Evolutionary conservation across 2,113 vertebrate species (phyloP).

Genomic region (Penelope pileata): DNA sequence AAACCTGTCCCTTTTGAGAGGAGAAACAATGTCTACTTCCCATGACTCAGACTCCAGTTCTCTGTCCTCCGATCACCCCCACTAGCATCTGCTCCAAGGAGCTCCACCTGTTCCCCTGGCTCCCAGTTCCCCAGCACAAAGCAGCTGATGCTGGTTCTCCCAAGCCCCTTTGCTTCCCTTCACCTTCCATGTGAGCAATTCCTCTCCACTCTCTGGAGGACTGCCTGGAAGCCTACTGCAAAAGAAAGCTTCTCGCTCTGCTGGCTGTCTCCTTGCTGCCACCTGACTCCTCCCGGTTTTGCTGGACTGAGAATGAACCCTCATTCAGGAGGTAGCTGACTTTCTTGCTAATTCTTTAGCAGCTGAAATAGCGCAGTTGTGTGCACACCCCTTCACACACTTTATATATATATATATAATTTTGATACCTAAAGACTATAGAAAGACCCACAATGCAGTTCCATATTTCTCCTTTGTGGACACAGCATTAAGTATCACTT

Average conservation of each 20-base stretch:
- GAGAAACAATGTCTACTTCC: conserved; percentile 23
- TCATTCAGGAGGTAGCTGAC: background rate
- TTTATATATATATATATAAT: background rate
- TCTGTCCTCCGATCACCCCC: background rate
- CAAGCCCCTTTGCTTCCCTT: background rate
- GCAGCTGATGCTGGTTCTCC: background rate
- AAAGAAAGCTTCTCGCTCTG: background rate
- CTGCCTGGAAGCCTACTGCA: background rate
- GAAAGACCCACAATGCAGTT: background rate
- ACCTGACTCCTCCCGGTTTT: background rate
- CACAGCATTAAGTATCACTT: background rate
- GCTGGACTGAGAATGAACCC: background rate
- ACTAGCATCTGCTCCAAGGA: background rate
- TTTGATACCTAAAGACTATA: background rate
- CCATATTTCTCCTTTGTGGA: background rate
- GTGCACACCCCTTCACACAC: background rate
- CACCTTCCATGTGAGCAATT: background rate
- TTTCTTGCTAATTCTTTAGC: background rate
- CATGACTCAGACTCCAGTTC: background rate
- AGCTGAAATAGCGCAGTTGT: background rate
- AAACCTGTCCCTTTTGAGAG: conserved; percentile 15
- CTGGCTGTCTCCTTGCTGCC: background rate
- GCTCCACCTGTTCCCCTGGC: conserved; percentile 7
- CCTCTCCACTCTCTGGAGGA: background rate
- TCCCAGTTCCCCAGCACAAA: background rate